A percentile compares a stretch with the other conserved stretches of the same genome.
Conservation (phyloP, 2,113 vertebrate genomes). For the Rana temporaria region DNA sequence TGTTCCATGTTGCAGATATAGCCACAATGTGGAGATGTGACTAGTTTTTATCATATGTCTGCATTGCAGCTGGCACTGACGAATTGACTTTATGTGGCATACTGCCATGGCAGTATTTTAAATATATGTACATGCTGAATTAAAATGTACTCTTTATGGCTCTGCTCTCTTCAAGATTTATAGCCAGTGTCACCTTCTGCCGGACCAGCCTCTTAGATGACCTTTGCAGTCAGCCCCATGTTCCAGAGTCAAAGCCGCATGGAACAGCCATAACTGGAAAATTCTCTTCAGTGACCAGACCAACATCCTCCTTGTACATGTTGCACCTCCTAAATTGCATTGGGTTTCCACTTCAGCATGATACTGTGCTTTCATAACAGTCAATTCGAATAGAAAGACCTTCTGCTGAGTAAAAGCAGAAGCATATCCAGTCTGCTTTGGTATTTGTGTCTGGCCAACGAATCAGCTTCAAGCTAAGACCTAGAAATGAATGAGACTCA, state of each 20-base stretch:
- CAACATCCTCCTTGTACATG: constrained; percentile 26
- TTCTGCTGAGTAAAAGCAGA: constrained; percentile 42
- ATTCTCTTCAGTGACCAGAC: constrained; percentile 25
- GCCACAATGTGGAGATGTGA: neutral
- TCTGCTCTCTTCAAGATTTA: constrained; percentile 66
- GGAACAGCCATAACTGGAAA: constrained; percentile 19
- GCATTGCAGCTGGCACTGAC: constrained; percentile 60
- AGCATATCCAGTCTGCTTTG: constrained; percentile 23
- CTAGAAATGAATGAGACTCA: constrained; percentile 38
- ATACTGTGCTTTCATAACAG: constrained; percentile 43
- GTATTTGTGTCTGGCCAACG: constrained; percentile 40
- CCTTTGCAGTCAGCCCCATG: constrained; percentile 63
- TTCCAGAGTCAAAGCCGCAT: constrained; percentile 47
- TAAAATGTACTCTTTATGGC: constrained; percentile 62
- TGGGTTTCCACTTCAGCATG: constrained; percentile 33
- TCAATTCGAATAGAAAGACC: constrained; percentile 41
- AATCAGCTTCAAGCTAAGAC: constrained; percentile 40
- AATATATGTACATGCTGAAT: constrained; percentile 68
- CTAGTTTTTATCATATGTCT: constrained; percentile 64
- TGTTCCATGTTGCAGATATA: constrained; percentile 41
- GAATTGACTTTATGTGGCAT: constrained; percentile 63
- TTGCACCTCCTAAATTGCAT: constrained; percentile 55
- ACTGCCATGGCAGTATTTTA: constrained; percentile 65
- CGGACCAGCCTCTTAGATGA: constrained; percentile 60
- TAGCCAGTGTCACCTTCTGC: constrained; percentile 64